Base-by-base conservation (phyloP, 23 tunicate genomes). In the Ciona savignyi region DNA sequence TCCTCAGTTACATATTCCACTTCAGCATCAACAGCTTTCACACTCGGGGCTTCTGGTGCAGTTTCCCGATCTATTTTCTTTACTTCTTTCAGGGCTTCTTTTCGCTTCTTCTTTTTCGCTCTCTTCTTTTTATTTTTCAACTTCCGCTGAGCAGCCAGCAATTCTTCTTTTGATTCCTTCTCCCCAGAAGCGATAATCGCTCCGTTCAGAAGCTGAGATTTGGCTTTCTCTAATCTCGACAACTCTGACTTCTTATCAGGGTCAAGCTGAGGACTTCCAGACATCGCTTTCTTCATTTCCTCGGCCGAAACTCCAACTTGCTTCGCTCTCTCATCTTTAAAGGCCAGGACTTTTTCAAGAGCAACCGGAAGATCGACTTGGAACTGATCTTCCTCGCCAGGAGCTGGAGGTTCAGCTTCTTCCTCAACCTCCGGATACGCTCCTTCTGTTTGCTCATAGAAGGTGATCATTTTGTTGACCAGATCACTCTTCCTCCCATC, bases 1-100 rank as follows among this genome's bases (percentile, higher is more conserved):
- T 82, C 88, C 23, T 88, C 82, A 4, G 91, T 81, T 4, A 95
- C 95, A 61, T 95, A 95, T 60, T 83, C 82, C 70, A 81, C 35
- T 6, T 65, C 77, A 26, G 23, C 66, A 15, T 65, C 85, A 24
- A 42, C 85, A n/a, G 21, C 72, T 34, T 73, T 65, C 2, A 9
- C 80, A 32, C 1, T 32, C 24, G 68, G 72, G 29, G 70, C 21
- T n/a, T 30, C 77, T 22, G 70, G 70, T 29, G 42, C 34, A 25
- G 26, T n/a, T 19, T 34, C 30, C 25, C 33, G 23, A n/a, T 49
- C 35, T 70, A 70, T 70, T 63, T 80, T 60, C 30, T 87, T 71
- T 0, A 3, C 60, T 60, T 62, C 33, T 34, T 70, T 70, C 9
- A 42, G 56, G 0, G n/a, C 30, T 23, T 25, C 81, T 33, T 70